Evolutionary conservation across 2,888 invertebrate species (phyloP).

Genomic region (Chironomus riparius): DNA sequence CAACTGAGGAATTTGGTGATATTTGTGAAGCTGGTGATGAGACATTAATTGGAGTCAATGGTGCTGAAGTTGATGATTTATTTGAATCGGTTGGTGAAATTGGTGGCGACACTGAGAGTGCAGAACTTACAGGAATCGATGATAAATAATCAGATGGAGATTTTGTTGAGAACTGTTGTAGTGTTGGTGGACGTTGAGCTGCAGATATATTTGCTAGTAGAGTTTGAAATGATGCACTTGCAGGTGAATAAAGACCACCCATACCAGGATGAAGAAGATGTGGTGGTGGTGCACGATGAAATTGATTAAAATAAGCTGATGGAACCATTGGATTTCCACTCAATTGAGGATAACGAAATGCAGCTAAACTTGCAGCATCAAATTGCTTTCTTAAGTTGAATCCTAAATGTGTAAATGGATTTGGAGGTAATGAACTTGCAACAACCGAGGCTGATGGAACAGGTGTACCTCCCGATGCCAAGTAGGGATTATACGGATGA

Average conservation of each 20-base stretch:
- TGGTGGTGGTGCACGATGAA: constrained; percentile 50
- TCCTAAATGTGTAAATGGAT: constrained; percentile 70
- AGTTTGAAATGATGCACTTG: constrained; percentile 70
- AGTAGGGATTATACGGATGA: constrained; percentile 82
- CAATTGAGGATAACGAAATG: constrained; percentile 60
- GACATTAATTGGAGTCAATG: constrained; percentile 28
- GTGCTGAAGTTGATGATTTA: constrained; percentile 28
- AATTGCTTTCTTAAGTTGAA: constrained; percentile 66
- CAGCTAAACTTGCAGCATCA: constrained; percentile 56
- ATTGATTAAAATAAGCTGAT: constrained; percentile 50
- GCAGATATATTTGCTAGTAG: constrained; percentile 70
- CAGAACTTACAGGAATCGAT: constrained; percentile 33
- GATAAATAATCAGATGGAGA: constrained; percentile 35
- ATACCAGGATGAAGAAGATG: constrained; percentile 54
- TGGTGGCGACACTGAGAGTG: constrained; percentile 46
- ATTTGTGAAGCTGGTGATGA: constrained; percentile 34
- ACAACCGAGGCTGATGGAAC: constrained; percentile 45
- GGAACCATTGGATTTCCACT: constrained; percentile 46
- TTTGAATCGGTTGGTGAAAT: constrained; percentile 44
- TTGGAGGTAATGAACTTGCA: constrained; percentile 57
- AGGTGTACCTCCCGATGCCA: constrained; percentile 54
- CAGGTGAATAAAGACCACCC: constrained; percentile 48
- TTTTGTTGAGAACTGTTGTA: constrained; percentile 48
- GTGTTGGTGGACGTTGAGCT: constrained; percentile 48
- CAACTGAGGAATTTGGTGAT: constrained; percentile 37